Conservation (phyloP, 2,113 vertebrate genomes). For the Psilopsiagon aymara region DNA sequence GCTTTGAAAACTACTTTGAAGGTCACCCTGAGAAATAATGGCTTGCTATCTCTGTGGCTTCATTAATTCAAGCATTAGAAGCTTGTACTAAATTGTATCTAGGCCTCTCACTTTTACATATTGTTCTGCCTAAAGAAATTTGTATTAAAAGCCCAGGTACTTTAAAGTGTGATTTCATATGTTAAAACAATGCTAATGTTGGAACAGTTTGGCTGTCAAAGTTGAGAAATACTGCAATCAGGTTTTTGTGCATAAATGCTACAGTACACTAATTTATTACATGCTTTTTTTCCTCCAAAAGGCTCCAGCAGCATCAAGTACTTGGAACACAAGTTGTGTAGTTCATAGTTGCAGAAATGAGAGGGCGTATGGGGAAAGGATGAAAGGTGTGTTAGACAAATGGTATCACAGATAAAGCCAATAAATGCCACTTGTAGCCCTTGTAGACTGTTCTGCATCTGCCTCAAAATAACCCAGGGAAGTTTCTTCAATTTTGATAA, state of each 20-base stretch:
- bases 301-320: background rate
- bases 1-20: background rate
- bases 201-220: background rate
- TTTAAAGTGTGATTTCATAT: background rate
- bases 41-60: background rate
- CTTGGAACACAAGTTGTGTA: background rate
- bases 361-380: background rate
- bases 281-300: background rate
- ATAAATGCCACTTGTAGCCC: background rate
- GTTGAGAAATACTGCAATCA: background rate
- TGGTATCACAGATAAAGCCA: background rate
- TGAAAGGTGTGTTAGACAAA: background rate
- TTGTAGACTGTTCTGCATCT: background rate
- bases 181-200: slow-evolving; percentile 1
- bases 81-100: background rate
- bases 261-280: slow-evolving; percentile 11
- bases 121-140: background rate
- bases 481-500: slow-evolving; percentile 32
- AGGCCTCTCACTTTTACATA: background rate
- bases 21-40: background rate
- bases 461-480: background rate
- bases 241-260: background rate
- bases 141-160: background rate
- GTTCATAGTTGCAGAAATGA: background rate
- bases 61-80: background rate